These are phyloP conservation scores for Apeira syringaria DNA, from an alignment of 2,888 invertebrate genomes.

Conservation along the genomic window DNA sequence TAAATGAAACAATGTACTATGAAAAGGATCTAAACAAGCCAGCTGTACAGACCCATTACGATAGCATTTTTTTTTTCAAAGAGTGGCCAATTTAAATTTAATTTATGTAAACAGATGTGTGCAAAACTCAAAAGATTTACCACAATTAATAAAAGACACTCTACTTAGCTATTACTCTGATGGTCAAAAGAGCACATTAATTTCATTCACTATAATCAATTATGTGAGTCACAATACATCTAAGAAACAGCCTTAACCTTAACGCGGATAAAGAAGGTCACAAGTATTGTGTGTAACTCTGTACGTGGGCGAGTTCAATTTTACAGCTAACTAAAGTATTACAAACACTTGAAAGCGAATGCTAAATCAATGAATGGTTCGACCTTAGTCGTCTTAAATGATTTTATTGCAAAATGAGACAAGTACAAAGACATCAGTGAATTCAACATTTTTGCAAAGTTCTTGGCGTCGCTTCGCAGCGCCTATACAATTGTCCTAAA, in stretches of 20 bases:
- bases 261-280: slow-evolving; percentile 12
- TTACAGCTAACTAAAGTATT: slow-evolving; percentile 19
- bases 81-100: too few relatives aligned
- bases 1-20: not conserved
- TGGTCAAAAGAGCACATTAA: too few relatives aligned
- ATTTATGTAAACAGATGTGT: too few relatives aligned
- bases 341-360: slow-evolving; percentile 12
- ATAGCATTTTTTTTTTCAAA: too few relatives aligned
- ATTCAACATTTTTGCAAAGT: not conserved
- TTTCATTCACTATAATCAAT: slow-evolving; percentile 5
- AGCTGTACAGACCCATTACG: too few relatives aligned
- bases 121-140: too few relatives aligned
- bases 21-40: too few relatives aligned
- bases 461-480: not conserved
- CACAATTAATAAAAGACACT: too few relatives aligned
- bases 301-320: slow-evolving; percentile 16
- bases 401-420: slow-evolving; percentile 1
- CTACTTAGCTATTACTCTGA: too few relatives aligned
- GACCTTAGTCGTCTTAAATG: too few relatives aligned
- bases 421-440: not conserved
- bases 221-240: slow-evolving; percentile 11
- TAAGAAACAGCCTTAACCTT: slow-evolving; percentile 12
- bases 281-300: slow-evolving; percentile 1
- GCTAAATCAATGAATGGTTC: slow-evolving; percentile 11
- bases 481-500: slow-evolving; percentile 4